Base-by-base conservation (phyloP, 2,797 vertebrate species). In the Aplochiton taeniatus region DNA sequence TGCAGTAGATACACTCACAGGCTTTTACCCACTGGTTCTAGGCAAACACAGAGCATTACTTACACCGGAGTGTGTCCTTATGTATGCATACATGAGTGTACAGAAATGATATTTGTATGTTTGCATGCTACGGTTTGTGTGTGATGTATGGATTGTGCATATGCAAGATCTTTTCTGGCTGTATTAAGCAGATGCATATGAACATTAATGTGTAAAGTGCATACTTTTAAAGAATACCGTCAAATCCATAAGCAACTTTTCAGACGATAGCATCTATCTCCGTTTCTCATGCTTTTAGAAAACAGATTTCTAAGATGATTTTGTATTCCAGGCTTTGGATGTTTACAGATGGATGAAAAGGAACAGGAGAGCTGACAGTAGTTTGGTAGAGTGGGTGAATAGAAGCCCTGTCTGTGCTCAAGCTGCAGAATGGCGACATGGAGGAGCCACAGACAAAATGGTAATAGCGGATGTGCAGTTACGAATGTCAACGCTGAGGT, bases 121-220 rank as follows among this genome's bases (percentile, higher is more conserved):
- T 57, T 20, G 44, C 51, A 50, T 57, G 45, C 58, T 47, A 19
- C 12, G n/a, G 17, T 43, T 12, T 45, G 16, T 53, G 49, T 42
- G 47, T 52, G 14, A 43, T 14, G 14, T 9, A 16, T 54, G 52
- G 12, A 54, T 54, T 54, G 11, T 73, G 73, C 69, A 67, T 66
- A 78, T 76, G 68, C 52, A 53, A 31, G 49, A 73, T 69, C 58
- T 65, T 83, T 70, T 48, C 11, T 56, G 60, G 46, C 42, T 58
- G 67, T 31, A 65, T n/a, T 8, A 64, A 51, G 53, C 71, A 78
- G 72, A 74, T 75, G 61, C 61, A 58, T 60, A 62, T 68, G 58
- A 75, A 85, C 80, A 77, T 75, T 53, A 71, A 79, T 56, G 59
- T 8, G 5, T 63, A 64, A 47, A 14, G 45, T 12, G 44, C 57